Conservation (phyloP, 2,797 vertebrate genomes). For the Pangasius mekongensis region DNA sequence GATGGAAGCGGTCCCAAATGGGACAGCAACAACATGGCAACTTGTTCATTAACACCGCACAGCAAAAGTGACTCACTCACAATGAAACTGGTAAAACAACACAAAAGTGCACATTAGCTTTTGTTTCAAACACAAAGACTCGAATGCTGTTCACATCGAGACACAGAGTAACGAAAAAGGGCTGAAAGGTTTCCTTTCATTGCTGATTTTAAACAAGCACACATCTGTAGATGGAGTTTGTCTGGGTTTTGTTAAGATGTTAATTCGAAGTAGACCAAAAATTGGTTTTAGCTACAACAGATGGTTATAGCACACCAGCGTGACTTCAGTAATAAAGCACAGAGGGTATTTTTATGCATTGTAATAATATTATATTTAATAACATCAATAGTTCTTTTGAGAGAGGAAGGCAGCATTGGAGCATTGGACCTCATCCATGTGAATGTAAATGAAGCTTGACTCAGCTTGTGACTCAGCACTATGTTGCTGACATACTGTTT, state of each 20-base stretch:
- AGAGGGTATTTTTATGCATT: not conserved
- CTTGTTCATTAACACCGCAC: not conserved
- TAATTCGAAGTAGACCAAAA: not conserved
- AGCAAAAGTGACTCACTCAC: not conserved
- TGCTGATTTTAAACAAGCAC: not conserved
- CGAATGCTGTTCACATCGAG: not conserved
- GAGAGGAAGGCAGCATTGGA: not conserved
- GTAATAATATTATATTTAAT: not conserved
- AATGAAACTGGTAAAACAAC: not conserved
- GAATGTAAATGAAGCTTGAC: not conserved
- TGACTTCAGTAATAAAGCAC: not conserved
- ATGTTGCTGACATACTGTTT: not conserved
- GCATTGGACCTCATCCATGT: not conserved
- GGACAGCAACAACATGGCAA: not conserved
- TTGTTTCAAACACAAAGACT: slow-evolving; percentile 11
- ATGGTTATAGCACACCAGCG: not conserved
- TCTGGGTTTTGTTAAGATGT: not conserved
- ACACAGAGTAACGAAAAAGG: not conserved
- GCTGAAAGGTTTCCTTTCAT: not conserved
- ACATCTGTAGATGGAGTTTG: not conserved
- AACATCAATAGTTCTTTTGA: not conserved
- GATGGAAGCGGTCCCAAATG: not conserved
- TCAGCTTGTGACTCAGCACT: not conserved
- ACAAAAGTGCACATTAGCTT: not conserved
- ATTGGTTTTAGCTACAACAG: not conserved